These are phyloP conservation scores for Scortum barcoo DNA, from an alignment of 2,113 vertebrate species.

Conservation along the genomic window DNA sequence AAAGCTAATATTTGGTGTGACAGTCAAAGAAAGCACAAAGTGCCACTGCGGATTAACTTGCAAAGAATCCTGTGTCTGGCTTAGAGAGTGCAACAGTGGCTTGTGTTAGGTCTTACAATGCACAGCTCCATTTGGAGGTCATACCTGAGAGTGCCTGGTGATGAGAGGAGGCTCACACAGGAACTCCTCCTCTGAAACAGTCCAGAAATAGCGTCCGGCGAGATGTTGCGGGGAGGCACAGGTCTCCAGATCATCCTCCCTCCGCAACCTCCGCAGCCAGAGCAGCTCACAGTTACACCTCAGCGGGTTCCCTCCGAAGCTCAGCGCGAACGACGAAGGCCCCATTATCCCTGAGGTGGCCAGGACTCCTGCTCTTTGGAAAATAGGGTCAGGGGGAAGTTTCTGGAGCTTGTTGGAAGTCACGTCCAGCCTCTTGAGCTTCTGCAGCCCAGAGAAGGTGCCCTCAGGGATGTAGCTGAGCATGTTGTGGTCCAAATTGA, in stretches of 20 bases:
- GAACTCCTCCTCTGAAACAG: constrained; percentile 97
- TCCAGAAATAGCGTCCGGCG: constrained; percentile 98
- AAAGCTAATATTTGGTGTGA: constrained; percentile 63
- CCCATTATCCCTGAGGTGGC: constrained; percentile 95
- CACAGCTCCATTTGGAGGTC: constrained; percentile 14
- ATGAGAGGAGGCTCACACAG: constrained; percentile 98
- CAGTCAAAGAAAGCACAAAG: constrained; percentile 43
- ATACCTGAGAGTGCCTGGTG: constrained; percentile 92
- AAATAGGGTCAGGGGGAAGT: constrained; percentile 96
- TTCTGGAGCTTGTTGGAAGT: constrained; percentile 99
- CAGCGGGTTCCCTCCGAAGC: constrained; percentile 97
- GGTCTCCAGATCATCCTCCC: constrained; percentile 97
- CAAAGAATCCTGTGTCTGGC: constrained; percentile 8
- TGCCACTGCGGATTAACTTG: constrained; percentile 52
- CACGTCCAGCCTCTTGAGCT: constrained; percentile 97
- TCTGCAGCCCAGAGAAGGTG: constrained; percentile 98
- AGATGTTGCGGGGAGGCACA: constrained; percentile 95
- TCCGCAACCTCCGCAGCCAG: constrained; percentile 92
- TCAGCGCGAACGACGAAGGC: constrained; percentile 91
- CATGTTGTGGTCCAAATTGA: constrained; percentile 99
- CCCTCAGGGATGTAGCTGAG: constrained; percentile 97
- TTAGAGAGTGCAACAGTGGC: constrained; percentile 13
- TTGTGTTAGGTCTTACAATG: constrained; percentile 13
- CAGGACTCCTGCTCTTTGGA: constrained; percentile 94
- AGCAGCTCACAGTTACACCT: constrained; percentile 99